phyloP scores from a whole-genome alignment of 2,113 vertebrate species.

The Corapipo altera region DNA sequence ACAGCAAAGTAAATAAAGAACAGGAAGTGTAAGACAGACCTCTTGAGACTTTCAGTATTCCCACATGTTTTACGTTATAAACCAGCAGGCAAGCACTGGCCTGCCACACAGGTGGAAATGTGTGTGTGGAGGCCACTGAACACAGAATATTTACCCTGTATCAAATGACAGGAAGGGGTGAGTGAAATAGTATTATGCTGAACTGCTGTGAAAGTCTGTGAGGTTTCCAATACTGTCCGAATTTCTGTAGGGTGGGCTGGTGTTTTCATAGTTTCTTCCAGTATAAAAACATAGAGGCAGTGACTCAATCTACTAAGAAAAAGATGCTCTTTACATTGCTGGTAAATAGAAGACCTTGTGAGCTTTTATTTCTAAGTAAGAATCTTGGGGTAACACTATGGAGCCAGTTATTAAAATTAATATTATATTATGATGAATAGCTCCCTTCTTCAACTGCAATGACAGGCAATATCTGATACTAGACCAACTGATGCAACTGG shows the following conservation, averaged over 20 bases:
- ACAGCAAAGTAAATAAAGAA: conserved; percentile 63
- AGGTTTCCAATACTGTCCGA: neutral
- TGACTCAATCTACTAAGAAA: neutral
- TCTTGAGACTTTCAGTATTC: conserved; percentile 51
- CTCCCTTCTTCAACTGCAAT: neutral
- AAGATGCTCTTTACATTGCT: neutral
- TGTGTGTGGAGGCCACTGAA: conserved; percentile 23
- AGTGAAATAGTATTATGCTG: conserved; percentile 25
- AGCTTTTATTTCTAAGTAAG: neutral
- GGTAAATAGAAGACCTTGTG: neutral
- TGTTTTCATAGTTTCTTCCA: conserved; percentile 30
- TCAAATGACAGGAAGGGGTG: conserved; percentile 50
- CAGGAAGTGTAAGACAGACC: conserved; percentile 61
- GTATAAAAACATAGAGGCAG: neutral
- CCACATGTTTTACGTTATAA: conserved; percentile 59
- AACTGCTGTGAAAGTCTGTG: neutral
- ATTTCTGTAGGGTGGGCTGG: conserved; percentile 55
- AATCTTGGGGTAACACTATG: neutral
- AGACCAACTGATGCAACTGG: neutral
- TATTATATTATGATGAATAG: neutral
- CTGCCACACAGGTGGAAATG: conserved; percentile 66
- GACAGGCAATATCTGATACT: neutral
- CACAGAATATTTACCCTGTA: conserved; percentile 58
- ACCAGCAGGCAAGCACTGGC: neutral
- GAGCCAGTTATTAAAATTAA: neutral